Evolutionary conservation across 2,797 vertebrate species (phyloP).

Genomic region (Gephyroberyx darwinii): DNA sequence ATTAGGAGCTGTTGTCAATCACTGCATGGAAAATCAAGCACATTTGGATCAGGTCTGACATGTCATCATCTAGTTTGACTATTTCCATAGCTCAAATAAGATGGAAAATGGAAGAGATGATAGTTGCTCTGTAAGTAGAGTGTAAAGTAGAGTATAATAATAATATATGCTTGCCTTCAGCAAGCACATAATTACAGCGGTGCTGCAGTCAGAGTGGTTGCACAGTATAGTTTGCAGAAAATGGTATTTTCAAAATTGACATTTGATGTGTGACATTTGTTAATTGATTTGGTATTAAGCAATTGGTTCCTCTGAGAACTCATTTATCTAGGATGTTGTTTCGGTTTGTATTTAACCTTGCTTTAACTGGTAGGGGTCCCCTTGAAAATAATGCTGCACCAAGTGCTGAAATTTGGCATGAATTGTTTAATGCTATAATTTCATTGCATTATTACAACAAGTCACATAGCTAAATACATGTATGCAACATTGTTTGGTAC

Average conservation of each 20-base stretch:
- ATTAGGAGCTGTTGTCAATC: constrained; percentile 75
- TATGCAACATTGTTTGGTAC: no score
- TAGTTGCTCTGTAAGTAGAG: constrained; percentile 3
- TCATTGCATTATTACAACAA: no score
- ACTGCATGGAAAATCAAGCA: constrained; percentile 59
- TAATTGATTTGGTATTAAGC: constrained; percentile 48
- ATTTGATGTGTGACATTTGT: constrained; percentile 37
- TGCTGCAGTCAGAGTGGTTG: constrained; percentile 1
- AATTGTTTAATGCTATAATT: no score
- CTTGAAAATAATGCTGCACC: no score
- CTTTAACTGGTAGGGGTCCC: neutral
- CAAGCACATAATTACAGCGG: constrained; percentile 8
- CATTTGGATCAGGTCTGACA: constrained; percentile 67
- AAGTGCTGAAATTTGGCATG: no score
- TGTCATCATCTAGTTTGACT: constrained; percentile 46
- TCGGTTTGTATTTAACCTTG: neutral
- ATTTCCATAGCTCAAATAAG: constrained; percentile 31
- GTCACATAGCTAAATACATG: no score
- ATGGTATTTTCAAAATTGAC: constrained; percentile 9
- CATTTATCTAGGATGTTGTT: constrained; percentile 12
- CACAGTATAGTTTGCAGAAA: constrained; percentile 1
- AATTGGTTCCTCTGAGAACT: constrained; percentile 28
- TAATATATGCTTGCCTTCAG: neutral
- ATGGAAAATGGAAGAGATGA: constrained; percentile 10
- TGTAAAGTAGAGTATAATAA: neutral